phyloP scores from a whole-genome alignment of 2,797 vertebrate genomes.

The Cyprinella venusta region DNA sequence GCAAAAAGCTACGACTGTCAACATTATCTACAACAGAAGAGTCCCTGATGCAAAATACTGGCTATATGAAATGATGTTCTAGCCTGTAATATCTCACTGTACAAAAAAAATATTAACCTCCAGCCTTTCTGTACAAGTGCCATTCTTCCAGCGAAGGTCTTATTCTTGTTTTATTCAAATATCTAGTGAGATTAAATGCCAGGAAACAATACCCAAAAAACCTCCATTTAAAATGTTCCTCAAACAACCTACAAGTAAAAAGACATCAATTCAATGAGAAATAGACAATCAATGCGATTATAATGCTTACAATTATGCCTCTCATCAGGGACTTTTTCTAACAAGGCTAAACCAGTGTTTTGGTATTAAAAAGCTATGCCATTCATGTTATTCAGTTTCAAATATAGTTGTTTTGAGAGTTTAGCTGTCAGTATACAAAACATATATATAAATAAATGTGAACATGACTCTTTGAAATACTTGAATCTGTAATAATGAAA shows the following conservation, averaged over 20 bases:
- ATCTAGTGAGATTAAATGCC: constrained; percentile 9
- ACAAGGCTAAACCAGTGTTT: constrained; percentile 3
- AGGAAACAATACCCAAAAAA: constrained; percentile 24
- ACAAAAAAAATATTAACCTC: neutral
- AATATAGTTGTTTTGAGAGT: neutral
- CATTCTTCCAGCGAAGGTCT: constrained; percentile 8
- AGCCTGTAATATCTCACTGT: neutral
- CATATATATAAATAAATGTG: too few species aligned
- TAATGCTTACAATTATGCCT: neutral
- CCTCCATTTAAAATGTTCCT: neutral
- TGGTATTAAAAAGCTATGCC: too few species aligned
- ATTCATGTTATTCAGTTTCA: neutral
- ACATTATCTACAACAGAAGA: neutral
- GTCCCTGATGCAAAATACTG: constrained; percentile 12
- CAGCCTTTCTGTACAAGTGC: neutral
- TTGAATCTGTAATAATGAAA: neutral
- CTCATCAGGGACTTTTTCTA: neutral
- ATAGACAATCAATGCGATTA: neutral
- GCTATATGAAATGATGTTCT: constrained; percentile 4
- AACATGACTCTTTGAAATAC: neutral
- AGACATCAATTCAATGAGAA: neutral
- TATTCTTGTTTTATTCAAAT: constrained; percentile 3
- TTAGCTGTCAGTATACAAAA: too few species aligned
- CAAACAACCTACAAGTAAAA: constrained; percentile 37
- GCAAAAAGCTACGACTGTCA: neutral